Conservation (phyloP, 2,113 vertebrate genomes). For the Nothocercus nigrocapillus region DNA sequence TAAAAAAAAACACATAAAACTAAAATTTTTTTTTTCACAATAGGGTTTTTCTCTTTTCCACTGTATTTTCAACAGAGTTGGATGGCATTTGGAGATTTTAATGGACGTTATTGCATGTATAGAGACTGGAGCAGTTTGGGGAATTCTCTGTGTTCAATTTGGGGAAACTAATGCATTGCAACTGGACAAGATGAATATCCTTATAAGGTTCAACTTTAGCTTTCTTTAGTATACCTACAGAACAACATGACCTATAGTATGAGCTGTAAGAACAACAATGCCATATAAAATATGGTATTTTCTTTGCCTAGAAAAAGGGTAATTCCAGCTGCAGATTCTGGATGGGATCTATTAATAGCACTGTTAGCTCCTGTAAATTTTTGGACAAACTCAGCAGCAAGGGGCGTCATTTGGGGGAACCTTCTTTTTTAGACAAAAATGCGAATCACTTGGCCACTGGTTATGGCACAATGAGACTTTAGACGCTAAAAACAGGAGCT, state of each 20-base stretch:
- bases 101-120: fast-evolving
- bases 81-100: neutral
- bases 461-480: neutral
- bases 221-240: neutral
- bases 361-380: neutral
- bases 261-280: neutral
- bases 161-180: too few species aligned
- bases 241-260: too few species aligned
- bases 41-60: neutral
- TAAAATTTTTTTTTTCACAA: neutral
- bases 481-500: neutral
- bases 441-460: neutral
- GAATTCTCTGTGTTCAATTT: too few species aligned
- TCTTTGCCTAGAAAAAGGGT: neutral
- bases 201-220: neutral
- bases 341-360: neutral
- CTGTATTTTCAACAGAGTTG: neutral
- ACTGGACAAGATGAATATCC: too few species aligned
- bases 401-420: neutral
- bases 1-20: neutral
- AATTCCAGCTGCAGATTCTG: neutral
- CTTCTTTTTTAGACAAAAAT: neutral
- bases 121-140: neutral
- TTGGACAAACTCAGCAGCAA: neutral
- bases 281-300: neutral